A percentile compares a stretch with the other conserved stretches of the same genome.
These are phyloP conservation scores for Glaucomys volans DNA, from an alignment of 2,113 vertebrate species.

Conservation along the genomic window DNA sequence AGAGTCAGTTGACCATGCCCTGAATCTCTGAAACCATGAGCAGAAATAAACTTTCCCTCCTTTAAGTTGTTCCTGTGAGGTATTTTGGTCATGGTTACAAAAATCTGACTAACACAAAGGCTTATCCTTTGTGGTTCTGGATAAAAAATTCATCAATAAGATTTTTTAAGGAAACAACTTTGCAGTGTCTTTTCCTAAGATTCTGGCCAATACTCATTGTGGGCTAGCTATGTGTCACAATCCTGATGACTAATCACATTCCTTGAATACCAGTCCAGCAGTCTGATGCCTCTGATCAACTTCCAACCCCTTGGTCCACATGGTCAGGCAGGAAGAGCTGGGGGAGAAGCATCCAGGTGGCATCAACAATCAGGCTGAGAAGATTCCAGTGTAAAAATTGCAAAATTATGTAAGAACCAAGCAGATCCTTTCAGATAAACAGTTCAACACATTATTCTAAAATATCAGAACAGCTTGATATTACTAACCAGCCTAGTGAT, in stretches of 20 bases:
- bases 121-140: neutral
- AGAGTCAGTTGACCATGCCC: too few relatives aligned
- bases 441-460: neutral
- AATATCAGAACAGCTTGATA: neutral
- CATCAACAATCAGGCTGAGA: rapidly evolving
- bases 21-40: too few relatives aligned
- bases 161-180: neutral
- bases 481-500: neutral
- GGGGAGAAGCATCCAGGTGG: neutral
- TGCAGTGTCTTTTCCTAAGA: neutral
- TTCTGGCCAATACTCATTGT: neutral
- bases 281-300: neutral
- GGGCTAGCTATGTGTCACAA: neutral
- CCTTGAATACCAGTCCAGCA: neutral
- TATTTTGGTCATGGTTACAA: too few relatives aligned
- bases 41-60: too few relatives aligned
- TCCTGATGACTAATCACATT: neutral
- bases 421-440: neutral
- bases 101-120: too few relatives aligned
- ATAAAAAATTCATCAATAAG: neutral
- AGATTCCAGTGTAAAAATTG: neutral
- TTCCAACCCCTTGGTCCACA: rapidly evolving
- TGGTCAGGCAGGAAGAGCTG: too few relatives aligned
- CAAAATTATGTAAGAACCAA: neutral
- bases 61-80: too few relatives aligned